Evolutionary conservation across 2,797 vertebrate genomes (phyloP).

Genomic region (Syndactyla subalaris): DNA sequence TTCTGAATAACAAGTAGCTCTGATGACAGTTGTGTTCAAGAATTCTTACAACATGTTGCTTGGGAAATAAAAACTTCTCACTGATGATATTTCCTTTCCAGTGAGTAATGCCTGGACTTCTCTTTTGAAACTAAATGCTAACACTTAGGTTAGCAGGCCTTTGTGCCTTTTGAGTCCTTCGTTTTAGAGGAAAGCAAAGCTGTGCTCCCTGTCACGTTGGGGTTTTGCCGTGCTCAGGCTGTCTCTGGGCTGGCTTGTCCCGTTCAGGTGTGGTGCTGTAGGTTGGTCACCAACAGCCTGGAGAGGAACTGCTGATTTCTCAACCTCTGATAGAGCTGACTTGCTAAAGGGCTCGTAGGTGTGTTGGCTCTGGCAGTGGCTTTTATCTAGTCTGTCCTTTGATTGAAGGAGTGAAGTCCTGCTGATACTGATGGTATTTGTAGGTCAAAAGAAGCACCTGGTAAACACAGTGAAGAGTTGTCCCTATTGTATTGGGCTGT

Average conservation of each 20-base stretch:
- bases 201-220: fast-evolving
- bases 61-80: neutral
- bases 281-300: neutral
- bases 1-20: neutral
- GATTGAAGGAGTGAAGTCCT: neutral
- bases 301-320: neutral
- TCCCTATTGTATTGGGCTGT: neutral
- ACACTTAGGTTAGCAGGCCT: neutral
- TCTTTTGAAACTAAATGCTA: neutral
- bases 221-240: neutral
- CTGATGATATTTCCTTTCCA: neutral
- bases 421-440: fast-evolving
- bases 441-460: neutral
- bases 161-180: neutral
- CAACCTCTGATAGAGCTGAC: neutral
- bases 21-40: neutral
- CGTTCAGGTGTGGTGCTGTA: neutral
- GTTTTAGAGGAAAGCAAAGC: neutral
- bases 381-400: neutral
- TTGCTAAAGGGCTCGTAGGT: neutral
- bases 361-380: neutral
- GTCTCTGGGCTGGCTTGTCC: neutral
- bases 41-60: neutral
- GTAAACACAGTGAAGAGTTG: neutral
- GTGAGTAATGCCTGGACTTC: neutral